Evolutionary conservation across 1,140 invertebrate genomes (phyloP).

Genomic region (Aphelenchoides avenae): DNA sequence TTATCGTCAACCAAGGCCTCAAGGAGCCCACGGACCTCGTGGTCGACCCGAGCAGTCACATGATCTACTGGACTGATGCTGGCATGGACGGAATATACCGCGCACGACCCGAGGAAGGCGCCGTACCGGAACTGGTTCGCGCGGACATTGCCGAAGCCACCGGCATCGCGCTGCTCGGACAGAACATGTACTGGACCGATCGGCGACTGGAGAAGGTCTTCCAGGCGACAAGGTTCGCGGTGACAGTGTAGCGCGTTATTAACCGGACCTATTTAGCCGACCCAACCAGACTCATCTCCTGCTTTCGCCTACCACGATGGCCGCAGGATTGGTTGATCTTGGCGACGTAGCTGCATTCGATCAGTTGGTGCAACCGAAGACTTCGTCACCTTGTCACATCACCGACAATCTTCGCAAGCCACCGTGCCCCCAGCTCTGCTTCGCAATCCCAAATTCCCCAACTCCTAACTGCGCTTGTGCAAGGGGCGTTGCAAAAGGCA

Average conservation of each 20-base stretch:
- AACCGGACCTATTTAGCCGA: constrained; percentile 32
- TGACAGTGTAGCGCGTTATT: constrained; percentile 2
- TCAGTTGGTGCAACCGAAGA: constrained; percentile 44
- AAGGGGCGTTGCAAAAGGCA: constrained; percentile 71
- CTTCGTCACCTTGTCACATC: constrained; percentile 53
- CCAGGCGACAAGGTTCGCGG: constrained; percentile 58
- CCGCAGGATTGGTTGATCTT: constrained; percentile 42
- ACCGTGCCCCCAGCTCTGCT: constrained; percentile 89
- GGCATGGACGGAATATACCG: constrained; percentile 73
- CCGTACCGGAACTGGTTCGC: constrained; percentile 69
- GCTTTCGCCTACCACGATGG: constrained; percentile 47
- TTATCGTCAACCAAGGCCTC: constrained; percentile 82
- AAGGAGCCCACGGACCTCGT: constrained; percentile 84
- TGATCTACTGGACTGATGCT: constrained; percentile 95
- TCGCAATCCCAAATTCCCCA: constrained; percentile 71
- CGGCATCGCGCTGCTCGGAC: constrained; percentile 68
- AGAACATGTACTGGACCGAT: constrained; percentile 90
- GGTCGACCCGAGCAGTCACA: constrained; percentile 85
- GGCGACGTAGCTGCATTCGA: constrained; percentile 53
- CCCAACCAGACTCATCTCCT: constrained; percentile 71
- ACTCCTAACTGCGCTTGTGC: constrained; percentile 81
- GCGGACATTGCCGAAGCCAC: constrained; percentile 87
- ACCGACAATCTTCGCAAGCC: constrained; percentile 56
- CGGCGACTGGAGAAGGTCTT: constrained; percentile 82
- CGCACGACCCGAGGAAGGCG: constrained; percentile 15